A percentile compares a stretch with the other conserved stretches of the same genome.
Evolutionary conservation across 2,797 vertebrate species (phyloP).

Genomic region (Ibycter americanus): DNA sequence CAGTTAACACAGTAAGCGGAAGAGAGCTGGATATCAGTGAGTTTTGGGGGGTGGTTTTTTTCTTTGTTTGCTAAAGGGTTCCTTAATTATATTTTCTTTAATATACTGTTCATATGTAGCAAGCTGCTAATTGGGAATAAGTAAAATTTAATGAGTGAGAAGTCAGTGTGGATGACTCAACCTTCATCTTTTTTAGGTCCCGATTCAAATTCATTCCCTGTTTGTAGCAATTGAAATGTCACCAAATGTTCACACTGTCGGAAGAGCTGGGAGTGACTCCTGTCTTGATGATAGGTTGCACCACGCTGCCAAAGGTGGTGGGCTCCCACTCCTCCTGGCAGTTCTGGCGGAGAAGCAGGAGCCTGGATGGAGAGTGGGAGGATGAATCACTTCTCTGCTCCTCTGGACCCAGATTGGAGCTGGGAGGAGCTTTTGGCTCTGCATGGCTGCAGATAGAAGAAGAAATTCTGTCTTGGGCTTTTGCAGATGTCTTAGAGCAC

Average conservation of each 20-base stretch:
- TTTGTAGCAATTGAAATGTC: constrained; percentile 3
- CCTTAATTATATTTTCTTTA: neutral
- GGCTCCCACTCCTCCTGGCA: neutral
- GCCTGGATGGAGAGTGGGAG: constrained; percentile 27
- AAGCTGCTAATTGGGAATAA: neutral
- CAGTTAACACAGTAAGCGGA: neutral
- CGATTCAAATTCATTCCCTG: neutral
- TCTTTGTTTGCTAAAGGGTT: neutral
- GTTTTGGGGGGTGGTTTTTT: neutral
- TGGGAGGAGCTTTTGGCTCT: neutral
- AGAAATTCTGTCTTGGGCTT: neutral
- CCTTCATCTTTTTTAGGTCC: neutral
- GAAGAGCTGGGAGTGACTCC: neutral
- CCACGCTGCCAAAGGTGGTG: neutral
- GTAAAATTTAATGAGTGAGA: neutral
- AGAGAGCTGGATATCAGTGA: neutral
- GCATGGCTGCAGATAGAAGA: neutral
- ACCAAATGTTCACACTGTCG: neutral
- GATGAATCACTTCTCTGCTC: constrained; percentile 37
- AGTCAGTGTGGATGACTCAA: neutral
- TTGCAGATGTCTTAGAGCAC: neutral
- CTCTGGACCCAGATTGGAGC: neutral
- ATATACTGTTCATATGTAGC: neutral
- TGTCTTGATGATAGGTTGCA: neutral
- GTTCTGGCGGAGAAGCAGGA: neutral